Evolutionary conservation across 2,797 vertebrate genomes (phyloP).

Genomic region (Trachops cirrhosus): DNA sequence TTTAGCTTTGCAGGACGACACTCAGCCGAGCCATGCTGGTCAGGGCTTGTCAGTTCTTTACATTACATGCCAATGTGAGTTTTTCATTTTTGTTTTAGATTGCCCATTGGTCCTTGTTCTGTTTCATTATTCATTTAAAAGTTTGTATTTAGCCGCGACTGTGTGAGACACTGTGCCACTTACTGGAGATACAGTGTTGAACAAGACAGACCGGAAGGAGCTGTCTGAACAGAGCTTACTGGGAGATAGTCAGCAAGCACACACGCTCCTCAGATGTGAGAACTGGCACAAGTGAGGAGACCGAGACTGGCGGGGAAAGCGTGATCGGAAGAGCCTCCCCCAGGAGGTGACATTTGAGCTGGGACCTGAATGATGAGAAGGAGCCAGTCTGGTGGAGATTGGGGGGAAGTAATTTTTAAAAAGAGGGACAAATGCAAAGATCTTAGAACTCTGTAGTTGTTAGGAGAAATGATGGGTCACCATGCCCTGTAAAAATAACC

Average conservation of each 20-base stretch:
- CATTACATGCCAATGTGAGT: neutral
- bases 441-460: neutral
- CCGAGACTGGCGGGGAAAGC: neutral
- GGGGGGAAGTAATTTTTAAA: neutral
- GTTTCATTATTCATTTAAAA: neutral
- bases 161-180: neutral
- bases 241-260: neutral
- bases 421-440: neutral
- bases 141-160: neutral
- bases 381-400: neutral
- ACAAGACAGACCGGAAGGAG: neutral
- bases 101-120: neutral
- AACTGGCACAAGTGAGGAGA: neutral
- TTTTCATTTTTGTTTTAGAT: neutral
- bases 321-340: neutral
- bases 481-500: neutral
- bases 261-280: neutral
- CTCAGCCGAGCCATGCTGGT: too few species aligned
- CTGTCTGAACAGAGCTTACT: neutral
- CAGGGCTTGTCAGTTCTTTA: neutral
- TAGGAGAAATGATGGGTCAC: neutral
- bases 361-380: neutral
- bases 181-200: neutral
- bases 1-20: too few species aligned
- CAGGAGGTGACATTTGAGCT: neutral